These are phyloP conservation scores for Metallyticus violacea DNA, from an alignment of 2,888 invertebrate genomes.

Conservation along the genomic window DNA sequence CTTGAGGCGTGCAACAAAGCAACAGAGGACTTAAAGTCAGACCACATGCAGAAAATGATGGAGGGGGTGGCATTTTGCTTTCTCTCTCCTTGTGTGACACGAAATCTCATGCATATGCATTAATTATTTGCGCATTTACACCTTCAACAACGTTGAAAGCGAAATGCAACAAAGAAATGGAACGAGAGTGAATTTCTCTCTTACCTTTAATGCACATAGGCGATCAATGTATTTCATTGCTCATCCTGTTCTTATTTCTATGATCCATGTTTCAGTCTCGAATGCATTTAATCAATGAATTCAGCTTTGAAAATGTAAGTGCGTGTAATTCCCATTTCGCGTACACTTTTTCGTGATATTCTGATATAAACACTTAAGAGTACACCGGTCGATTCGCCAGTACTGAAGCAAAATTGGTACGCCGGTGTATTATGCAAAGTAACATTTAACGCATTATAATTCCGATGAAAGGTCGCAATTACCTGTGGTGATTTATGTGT, in stretches of 20 bases:
- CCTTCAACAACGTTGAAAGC: neutral
- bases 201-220: neutral
- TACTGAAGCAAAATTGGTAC: neutral
- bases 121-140: neutral
- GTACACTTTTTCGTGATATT: neutral
- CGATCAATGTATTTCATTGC: neutral
- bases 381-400: neutral
- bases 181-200: neutral
- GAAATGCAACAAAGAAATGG: neutral
- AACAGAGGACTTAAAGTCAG: neutral
- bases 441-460: too few relatives aligned
- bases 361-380: neutral
- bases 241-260: neutral
- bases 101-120: neutral
- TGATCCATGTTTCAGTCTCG: neutral
- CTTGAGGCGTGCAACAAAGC: neutral
- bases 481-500: too few relatives aligned
- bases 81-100: neutral
- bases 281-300: neutral
- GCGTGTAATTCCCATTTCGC: neutral
- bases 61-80: neutral
- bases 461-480: too few relatives aligned
- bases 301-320: neutral
- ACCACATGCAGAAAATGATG: neutral
- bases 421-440: too few relatives aligned